Percentiles rank a stretch among this genome's conserved stretches.
Conservation (phyloP, 2,113 vertebrate genomes). For the Pygoscelis antarcticus region DNA sequence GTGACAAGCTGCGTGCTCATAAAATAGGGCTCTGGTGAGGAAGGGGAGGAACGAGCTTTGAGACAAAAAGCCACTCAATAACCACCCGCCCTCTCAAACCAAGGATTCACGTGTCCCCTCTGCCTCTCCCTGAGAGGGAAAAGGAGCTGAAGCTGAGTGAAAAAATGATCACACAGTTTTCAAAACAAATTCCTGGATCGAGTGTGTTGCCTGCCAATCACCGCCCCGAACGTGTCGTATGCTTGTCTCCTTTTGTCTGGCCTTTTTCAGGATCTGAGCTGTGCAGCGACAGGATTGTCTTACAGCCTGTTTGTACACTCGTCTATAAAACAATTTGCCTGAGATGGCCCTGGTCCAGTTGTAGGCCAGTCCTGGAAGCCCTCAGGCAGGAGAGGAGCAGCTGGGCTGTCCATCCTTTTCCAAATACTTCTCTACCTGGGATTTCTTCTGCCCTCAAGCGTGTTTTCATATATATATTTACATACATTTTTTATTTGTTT, state of each 20-base stretch:
- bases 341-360: neutral
- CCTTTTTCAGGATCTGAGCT: neutral
- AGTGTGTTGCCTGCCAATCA: neutral
- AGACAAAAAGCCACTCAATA: neutral
- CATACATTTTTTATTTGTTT: neutral
- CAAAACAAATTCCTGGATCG: neutral
- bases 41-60: neutral
- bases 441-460: neutral
- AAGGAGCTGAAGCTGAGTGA: neutral
- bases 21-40: neutral
- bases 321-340: neutral
- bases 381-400: neutral
- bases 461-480: neutral
- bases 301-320: neutral
- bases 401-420: neutral
- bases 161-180: neutral
- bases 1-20: neutral
- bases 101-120: neutral
- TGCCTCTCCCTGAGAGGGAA: neutral
- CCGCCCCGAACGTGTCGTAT: fast-evolving
- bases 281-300: neutral
- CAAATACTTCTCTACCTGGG: neutral
- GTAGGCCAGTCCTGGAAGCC: neutral
- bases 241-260: neutral
- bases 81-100: neutral